Conservation (phyloP, 2,113 vertebrate genomes). For the Mungos mungo region DNA sequence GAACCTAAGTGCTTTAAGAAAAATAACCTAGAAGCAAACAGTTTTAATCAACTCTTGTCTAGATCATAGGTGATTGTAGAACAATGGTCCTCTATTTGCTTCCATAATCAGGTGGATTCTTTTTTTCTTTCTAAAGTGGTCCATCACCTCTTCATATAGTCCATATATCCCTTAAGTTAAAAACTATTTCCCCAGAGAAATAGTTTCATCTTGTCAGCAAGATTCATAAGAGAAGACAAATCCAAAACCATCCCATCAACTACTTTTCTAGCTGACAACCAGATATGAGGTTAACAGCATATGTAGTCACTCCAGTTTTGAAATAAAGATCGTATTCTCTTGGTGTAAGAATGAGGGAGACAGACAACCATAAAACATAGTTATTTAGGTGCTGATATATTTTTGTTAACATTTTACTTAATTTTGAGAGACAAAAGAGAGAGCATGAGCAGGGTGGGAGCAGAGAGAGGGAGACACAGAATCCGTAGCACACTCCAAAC, state of each 20-base stretch:
- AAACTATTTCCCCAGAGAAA: not conserved
- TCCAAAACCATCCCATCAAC: not conserved
- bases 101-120: not conserved
- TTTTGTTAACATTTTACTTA: too few relatives aligned
- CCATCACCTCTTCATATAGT: not conserved
- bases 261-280: not conserved
- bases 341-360: not conserved
- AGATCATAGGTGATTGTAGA: not conserved
- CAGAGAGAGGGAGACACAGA: too few relatives aligned
- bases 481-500: too few relatives aligned
- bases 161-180: not conserved
- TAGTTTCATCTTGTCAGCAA: not conserved
- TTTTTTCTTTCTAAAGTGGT: not conserved
- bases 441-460: too few relatives aligned
- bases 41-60: not conserved
- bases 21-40: not conserved
- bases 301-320: not conserved
- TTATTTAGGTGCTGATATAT: not conserved
- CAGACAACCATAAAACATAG: not conserved
- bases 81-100: not conserved
- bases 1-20: not conserved
- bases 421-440: too few relatives aligned
- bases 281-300: not conserved
- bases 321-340: not conserved
- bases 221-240: not conserved